Evolutionary conservation across 2,113 vertebrate species (phyloP).

Genomic region (Prinia subflava): DNA sequence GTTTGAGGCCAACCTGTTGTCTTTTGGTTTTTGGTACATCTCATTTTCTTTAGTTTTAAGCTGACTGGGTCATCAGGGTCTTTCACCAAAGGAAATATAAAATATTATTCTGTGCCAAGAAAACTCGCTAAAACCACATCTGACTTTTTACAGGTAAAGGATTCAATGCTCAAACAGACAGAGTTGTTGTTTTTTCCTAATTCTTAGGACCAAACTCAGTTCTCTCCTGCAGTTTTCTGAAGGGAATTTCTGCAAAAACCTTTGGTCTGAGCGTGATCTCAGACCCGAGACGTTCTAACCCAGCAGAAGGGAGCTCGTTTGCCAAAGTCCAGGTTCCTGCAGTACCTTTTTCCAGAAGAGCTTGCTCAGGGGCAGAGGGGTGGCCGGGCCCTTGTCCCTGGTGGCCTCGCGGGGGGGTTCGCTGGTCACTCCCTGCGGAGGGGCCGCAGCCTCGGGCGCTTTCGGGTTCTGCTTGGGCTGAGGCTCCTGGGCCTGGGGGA

Average conservation of each 20-base stretch:
- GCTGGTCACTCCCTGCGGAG: neutral
- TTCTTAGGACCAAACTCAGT: neutral
- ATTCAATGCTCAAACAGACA: neutral
- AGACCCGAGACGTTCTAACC: neutral
- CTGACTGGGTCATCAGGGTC: neutral
- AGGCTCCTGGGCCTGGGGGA: conserved; percentile 13
- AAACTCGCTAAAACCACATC: neutral
- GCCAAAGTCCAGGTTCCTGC: neutral
- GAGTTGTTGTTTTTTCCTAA: neutral
- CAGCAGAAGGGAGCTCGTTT: neutral
- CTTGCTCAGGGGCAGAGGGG: conserved; percentile 68
- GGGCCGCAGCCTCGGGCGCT: neutral
- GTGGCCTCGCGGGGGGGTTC: conserved; percentile 39
- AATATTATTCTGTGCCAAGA: neutral
- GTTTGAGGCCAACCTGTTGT: neutral
- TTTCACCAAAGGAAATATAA: neutral
- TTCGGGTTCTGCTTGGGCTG: conserved; percentile 46
- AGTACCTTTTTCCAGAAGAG: conserved; percentile 80
- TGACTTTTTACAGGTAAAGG: neutral
- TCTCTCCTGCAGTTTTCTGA: neutral
- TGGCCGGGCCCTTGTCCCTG: conserved; percentile 62
- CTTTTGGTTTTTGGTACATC: neutral
- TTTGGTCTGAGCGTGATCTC: neutral
- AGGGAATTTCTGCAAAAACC: neutral
- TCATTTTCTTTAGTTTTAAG: neutral